Base-by-base conservation (phyloP, 2,888 invertebrate genomes). In the Athrips mouffetella region DNA sequence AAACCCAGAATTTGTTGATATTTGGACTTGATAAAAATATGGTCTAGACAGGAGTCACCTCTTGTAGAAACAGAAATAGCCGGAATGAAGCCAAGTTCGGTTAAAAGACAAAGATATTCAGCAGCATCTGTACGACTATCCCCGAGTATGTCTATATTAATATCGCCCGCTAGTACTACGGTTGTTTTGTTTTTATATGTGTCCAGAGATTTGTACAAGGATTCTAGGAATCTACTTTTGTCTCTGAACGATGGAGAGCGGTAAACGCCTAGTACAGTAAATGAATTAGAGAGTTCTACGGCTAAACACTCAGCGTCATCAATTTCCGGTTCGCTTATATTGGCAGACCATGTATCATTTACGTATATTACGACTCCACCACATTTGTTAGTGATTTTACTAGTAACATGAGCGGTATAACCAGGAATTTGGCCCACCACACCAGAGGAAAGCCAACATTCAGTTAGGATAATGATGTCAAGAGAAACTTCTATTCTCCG, bases 381-480 rank as follows among this genome's bases (percentile, higher is more conserved):
- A 35, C 13, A 30, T 45, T 15, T 30, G 27, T 39, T 47, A 39
- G 20, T 37, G n/a, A 6, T 18, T 8, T 16, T 16, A 20, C 4
- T 30, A 13, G 20, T 30, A 18, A n/a, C 8, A 20, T 44, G 30
- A 2, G 16, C 3, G 16, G 29, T 20, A 8, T 44, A 44, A n/a
- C 44, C 44, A 16, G 44, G 30, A n/a, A 44, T 29, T 20, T 44
- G 44, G 7, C 30, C 30, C 6, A 30, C 13, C 3, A 25, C n/a
- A 1, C 44, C 30, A n/a, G 2, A 3, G n/a, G 44, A 15, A n/a
- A 44, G 44, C 30, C 44, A 44, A 20, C 44, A 44, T 20, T 44
- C 44, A 20, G 44, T 30, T 3, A 44, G 44, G 1, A 44, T 30
- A n/a, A 44, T 44, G 5, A 44, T 25, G 30, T 44, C 37, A 37